Conservation (phyloP, 2,113 vertebrate species). For the Rynchops niger region DNA sequence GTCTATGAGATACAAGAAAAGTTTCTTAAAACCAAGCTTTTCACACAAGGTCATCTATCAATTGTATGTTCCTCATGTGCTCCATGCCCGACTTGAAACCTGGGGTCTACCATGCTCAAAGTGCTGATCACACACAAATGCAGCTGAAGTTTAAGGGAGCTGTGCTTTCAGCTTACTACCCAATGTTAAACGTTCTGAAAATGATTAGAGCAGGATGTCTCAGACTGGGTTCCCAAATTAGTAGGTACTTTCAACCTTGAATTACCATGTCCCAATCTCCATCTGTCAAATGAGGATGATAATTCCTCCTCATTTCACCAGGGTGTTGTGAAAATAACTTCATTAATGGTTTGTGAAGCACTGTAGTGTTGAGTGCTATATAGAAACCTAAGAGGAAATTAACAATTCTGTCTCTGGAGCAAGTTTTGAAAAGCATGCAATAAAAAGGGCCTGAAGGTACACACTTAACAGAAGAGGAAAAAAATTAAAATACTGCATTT, state of each 20-base stretch:
- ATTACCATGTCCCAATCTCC: background rate
- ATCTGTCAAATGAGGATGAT: slow-evolving; percentile 19
- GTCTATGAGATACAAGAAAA: background rate
- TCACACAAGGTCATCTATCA: background rate
- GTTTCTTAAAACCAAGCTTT: background rate
- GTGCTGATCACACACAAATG: background rate
- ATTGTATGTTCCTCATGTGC: background rate
- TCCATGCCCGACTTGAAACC: rapidly evolving
- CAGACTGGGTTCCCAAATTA: background rate
- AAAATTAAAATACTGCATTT: background rate
- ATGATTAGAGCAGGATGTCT: background rate
- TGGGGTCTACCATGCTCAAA: background rate
- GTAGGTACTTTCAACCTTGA: background rate
- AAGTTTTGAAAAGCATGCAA: slow-evolving; percentile 30
- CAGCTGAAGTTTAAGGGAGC: background rate
- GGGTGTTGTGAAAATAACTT: slow-evolving; percentile 41
- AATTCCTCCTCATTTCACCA: background rate
- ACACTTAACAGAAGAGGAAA: background rate
- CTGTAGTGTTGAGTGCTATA: background rate
- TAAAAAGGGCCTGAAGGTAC: slow-evolving; percentile 17
- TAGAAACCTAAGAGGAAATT: slow-evolving; percentile 28
- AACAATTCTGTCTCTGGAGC: slow-evolving; percentile 32
- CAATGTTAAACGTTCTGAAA: background rate
- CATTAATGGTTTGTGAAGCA: slow-evolving; percentile 37
- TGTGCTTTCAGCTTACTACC: background rate